Evolutionary conservation across 2,888 invertebrate species (phyloP).

Genomic region (Tryphoninae sp.): DNA sequence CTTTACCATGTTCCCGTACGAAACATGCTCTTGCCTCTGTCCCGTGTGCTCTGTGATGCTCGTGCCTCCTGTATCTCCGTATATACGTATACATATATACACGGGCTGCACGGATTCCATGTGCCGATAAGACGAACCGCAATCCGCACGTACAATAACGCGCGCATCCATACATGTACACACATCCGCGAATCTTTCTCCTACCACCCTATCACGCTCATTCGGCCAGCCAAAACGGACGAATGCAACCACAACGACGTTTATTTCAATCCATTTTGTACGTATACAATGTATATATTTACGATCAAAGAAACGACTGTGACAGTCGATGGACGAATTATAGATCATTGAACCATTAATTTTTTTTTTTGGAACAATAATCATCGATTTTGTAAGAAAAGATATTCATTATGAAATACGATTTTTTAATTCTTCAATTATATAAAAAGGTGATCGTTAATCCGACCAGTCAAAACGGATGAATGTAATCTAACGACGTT

Average conservation of each 20-base stretch:
- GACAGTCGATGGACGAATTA: background rate
- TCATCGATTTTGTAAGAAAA: too few species aligned
- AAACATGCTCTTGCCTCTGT: constrained; percentile 34
- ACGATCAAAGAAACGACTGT: background rate
- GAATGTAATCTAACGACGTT: constrained; percentile 28
- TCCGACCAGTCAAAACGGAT: constrained; percentile 21
- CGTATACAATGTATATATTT: background rate
- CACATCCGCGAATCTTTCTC: constrained; percentile 11
- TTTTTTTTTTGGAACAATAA: too few species aligned
- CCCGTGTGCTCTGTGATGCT: constrained; percentile 23
- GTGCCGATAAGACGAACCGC: constrained; percentile 62
- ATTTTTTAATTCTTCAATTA: too few species aligned
- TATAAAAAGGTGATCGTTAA: background rate
- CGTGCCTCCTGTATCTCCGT: background rate
- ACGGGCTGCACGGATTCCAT: constrained; percentile 43
- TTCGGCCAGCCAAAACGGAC: constrained; percentile 25
- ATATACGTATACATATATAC: constrained; percentile 17
- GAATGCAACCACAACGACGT: constrained; percentile 23
- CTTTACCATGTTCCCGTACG: constrained; percentile 23
- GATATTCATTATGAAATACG: too few species aligned
- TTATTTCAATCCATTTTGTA: constrained; percentile 6
- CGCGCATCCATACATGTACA: constrained; percentile 14
- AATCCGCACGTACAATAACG: constrained; percentile 63
- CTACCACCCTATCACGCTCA: constrained; percentile 16
- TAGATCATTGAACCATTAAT: background rate